These are phyloP conservation scores for Euplexia lucipara DNA, from an alignment of 2,888 invertebrate species.

Conservation along the genomic window DNA sequence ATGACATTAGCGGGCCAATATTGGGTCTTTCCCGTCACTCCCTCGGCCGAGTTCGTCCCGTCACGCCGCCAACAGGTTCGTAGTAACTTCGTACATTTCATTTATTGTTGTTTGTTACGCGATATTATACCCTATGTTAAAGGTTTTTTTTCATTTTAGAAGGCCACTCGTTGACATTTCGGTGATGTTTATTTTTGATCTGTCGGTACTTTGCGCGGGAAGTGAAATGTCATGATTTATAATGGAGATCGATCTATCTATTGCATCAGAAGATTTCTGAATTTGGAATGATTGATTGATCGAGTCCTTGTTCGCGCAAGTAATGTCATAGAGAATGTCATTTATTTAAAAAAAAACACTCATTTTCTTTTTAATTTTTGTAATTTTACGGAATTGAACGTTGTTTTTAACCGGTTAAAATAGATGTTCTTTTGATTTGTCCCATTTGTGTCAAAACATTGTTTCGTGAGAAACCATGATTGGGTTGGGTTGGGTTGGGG, in stretches of 20 bases:
- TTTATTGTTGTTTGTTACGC: slow-evolving; percentile 64
- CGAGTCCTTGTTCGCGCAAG: background rate
- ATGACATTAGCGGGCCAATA: slow-evolving; percentile 59
- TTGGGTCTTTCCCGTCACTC: slow-evolving; percentile 80
- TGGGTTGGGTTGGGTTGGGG: too few species aligned
- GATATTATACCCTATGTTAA: slow-evolving; percentile 68
- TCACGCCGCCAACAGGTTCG: slow-evolving; percentile 81
- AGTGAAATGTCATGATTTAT: slow-evolving; percentile 43
- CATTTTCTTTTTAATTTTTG: background rate
- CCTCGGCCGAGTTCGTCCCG: slow-evolving; percentile 78
- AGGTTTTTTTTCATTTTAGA: slow-evolving; percentile 38
- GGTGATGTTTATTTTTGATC: slow-evolving; percentile 37
- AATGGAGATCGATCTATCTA: slow-evolving; percentile 32
- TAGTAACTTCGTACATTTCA: slow-evolving; percentile 60
- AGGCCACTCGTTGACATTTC: slow-evolving; percentile 36
- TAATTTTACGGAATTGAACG: background rate
- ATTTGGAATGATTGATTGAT: slow-evolving; percentile 24
- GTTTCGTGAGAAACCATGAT: too few species aligned
- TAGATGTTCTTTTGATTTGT: background rate
- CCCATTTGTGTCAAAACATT: too few species aligned
- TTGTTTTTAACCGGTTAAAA: background rate
- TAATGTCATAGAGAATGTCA: background rate
- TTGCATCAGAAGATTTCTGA: slow-evolving; percentile 17
- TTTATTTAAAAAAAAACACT: too few species aligned
- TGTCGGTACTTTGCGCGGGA: slow-evolving; percentile 36